Base-by-base conservation (phyloP, 2,113 vertebrate genomes). In the Plecturocebus donacophilus region DNA sequence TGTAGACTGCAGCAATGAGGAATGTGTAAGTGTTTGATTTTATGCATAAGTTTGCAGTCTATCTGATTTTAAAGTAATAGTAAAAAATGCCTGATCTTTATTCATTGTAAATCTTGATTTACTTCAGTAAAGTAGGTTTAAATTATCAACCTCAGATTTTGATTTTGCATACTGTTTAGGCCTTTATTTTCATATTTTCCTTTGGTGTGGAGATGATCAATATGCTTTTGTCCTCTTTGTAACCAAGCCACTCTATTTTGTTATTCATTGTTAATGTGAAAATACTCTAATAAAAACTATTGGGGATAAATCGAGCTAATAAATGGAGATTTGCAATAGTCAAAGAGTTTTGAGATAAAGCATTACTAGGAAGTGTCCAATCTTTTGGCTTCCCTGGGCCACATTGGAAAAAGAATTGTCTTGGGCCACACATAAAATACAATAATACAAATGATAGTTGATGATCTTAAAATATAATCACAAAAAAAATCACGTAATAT, bases 31-130 rank as follows among this genome's bases (percentile, higher is more conserved):
- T 75, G 47, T 87, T 96, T 83, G 56, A 47, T 86, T 91, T 98
- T 98, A 85, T 96, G 97, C 92, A 76, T 95, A n/a, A 56, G n/a
- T 87, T 87, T 82, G 58, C 93, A 96, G 3, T 6, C 87, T 96
- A 95, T 23, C 6, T 91, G 84, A 88, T 79, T 97, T 97, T 56
- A 87, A 97, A 96, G 76, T 90, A 87, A 87, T 90, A 61, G 95
- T 97, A 58, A 91, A 97, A 94, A 97, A 1, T 6, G 0, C 9
- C 1, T 1, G 77, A 71, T 97, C 32, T 80, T 97, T 91, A 56
- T 97, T 97, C n/a, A 54, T n/a, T 75, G 52, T 52, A 95, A 83
- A 94, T 30, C 85, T 97, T 95, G 58, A 80, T 54, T 96, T 89
- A 91, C 32, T 91, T 96, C 14, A 75, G 7, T 73, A n/a, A 77